Base-by-base conservation (phyloP, 23 tunicate species). In the Pegea sp. region DNA sequence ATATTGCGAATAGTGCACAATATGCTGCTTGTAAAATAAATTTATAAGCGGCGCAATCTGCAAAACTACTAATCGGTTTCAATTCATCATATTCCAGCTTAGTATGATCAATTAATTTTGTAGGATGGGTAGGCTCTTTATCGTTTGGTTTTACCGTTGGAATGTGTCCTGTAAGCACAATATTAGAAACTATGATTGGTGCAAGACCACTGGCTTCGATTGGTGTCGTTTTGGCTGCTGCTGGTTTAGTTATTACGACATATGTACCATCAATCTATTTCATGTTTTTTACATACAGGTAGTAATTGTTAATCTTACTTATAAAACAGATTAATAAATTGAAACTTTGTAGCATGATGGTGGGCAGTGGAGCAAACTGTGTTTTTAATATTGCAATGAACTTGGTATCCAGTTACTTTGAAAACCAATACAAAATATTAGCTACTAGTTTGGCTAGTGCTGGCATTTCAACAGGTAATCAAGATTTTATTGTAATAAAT, bases 381-480 rank as follows among this genome's bases (percentile, higher is more conserved):
- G 57, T 84, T 18, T 84, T 73, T 70, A 84, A 84, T 58, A 75
- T 84, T 4, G 76, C 84, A 29, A 84, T 84, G 95, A 84, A 58
- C 27, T 32, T 84, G 20, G 74, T 76, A 33, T 81, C 84, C 6
- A 76, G 74, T 28, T 84, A 84, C 52, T 84, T 84, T 51, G 84
- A 76, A 1, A 59, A 34, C 42, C 73, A 84, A 49, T 84, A 84
- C 52, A 77, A 74, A 58, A 77, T 76, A 19, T 44, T 84, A 3
- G 95, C 95, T 18, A 84, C 95, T 8, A 69, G 95, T 56, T 48
- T 84, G 52, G 95, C 95, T 2, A 69, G 84, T 3, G 81, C 86
- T 16, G 95, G 95, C 2, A 63, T 84, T 33, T 84, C 95, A 24
- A 68, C 74, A 38, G 95, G 95, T 73, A 56, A 64, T 66, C n/a